phyloP scores from a whole-genome alignment of 2,797 vertebrate species.

The Takifugu ocellatus region DNA sequence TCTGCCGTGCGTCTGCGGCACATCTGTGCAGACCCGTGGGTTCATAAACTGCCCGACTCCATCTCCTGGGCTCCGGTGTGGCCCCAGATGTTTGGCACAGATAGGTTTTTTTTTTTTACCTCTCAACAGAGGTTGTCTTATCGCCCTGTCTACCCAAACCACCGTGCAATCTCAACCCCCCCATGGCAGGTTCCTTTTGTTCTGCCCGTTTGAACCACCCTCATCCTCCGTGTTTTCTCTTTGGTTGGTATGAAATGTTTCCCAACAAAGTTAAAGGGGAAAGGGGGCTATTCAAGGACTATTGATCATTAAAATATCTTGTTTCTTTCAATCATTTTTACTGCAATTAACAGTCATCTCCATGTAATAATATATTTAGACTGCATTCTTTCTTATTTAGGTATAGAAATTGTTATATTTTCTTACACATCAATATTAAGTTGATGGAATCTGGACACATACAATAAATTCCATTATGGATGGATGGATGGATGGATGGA shows the following conservation, averaged over 20 bases:
- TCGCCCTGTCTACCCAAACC: slow-evolving; percentile 64
- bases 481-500: no score
- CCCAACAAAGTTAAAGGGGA: slow-evolving; percentile 23
- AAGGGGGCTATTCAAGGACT: slow-evolving; percentile 4
- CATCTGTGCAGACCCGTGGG: slow-evolving; percentile 49
- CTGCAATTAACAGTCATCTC: no score
- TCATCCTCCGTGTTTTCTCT: slow-evolving; percentile 53
- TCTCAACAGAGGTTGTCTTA: slow-evolving; percentile 76
- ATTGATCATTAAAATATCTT: no score
- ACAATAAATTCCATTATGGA: no score
- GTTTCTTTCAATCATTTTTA: no score
- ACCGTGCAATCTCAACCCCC: slow-evolving; percentile 61
- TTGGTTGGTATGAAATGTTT: slow-evolving; percentile 37
- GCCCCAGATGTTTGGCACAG: slow-evolving; percentile 68
- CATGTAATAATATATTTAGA: no score
- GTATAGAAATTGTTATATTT: no score
- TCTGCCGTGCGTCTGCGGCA: slow-evolving; percentile 59
- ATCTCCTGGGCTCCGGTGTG: slow-evolving; percentile 73
- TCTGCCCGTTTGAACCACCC: slow-evolving; percentile 65
- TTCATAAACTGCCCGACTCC: slow-evolving; percentile 57
- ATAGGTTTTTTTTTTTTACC: slow-evolving; percentile 79
- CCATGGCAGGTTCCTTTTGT: slow-evolving; percentile 64
- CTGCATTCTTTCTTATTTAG: no score
- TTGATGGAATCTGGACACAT: no score
- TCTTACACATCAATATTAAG: no score